A percentile compares a stretch with the other conserved stretches of the same genome.
phyloP scores from a whole-genome alignment of 2,113 vertebrate genomes.

The Benthochromis sp. region DNA sequence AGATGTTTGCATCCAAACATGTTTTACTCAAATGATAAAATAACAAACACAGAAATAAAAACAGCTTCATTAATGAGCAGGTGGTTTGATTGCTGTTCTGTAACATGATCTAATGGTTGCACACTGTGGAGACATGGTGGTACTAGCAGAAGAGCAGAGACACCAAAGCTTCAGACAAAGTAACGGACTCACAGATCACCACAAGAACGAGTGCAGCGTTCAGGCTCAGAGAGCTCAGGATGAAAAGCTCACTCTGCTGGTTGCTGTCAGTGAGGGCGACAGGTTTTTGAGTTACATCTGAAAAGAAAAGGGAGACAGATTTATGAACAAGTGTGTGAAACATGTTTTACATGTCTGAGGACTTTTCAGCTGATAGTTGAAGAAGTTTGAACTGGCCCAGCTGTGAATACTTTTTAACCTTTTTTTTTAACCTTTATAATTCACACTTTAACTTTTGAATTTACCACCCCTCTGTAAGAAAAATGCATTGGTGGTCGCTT shows the following conservation, averaged over 20 bases:
- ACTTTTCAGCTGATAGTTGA: neutral
- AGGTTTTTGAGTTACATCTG: neutral
- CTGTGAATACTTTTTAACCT: neutral
- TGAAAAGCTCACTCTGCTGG: neutral
- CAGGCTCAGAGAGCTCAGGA: neutral
- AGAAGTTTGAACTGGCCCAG: neutral
- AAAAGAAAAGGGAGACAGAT: neutral
- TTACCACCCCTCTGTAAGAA: fast-evolving
- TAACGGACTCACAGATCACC: neutral
- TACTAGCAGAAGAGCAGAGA: neutral
- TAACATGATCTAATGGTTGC: neutral
- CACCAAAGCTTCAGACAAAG: neutral
- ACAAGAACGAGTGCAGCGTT: neutral
- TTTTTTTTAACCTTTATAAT: neutral
- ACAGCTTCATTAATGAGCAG: neutral
- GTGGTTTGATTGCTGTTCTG: neutral
- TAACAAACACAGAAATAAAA: neutral
- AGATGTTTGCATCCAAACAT: neutral
- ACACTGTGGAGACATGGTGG: neutral
- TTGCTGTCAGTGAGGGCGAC: neutral
- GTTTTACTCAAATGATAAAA: neutral
- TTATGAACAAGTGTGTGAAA: neutral
- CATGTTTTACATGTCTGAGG: neutral
- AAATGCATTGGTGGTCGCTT: neutral
- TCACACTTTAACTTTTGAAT: neutral